A percentile compares a stretch with the other conserved stretches of the same genome.
Evolutionary conservation across 1,140 invertebrate genomes (phyloP).

Genomic region (Macrotrachela quadricornifera): DNA sequence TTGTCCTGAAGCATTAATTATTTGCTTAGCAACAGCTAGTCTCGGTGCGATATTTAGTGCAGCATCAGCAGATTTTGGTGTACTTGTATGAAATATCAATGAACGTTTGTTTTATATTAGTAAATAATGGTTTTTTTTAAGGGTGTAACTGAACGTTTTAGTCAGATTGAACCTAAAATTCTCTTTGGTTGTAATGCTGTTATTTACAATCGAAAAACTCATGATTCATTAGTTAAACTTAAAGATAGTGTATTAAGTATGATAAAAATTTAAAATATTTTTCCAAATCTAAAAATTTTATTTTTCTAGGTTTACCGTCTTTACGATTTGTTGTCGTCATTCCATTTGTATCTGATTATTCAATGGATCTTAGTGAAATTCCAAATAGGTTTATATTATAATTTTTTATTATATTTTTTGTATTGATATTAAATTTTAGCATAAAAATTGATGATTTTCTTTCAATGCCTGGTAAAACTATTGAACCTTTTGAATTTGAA

Average conservation of each 20-base stretch:
- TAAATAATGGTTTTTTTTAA: slow-evolving; percentile 10
- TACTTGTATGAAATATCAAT: slow-evolving; percentile 25
- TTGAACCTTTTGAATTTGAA: slow-evolving; percentile 28
- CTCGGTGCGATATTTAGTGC: slow-evolving; percentile 39
- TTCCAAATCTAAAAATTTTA: neutral
- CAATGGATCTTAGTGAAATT: slow-evolving; percentile 19
- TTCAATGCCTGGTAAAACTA: slow-evolving; percentile 11
- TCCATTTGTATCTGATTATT: slow-evolving; percentile 20
- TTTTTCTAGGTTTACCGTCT: slow-evolving; percentile 25
- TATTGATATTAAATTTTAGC: neutral
- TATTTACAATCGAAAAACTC: slow-evolving; percentile 37
- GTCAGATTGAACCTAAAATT: slow-evolving; percentile 35
- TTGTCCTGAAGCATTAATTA: slow-evolving; percentile 31
- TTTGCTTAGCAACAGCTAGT: slow-evolving; percentile 35
- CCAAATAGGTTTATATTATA: slow-evolving; percentile 19
- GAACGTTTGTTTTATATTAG: neutral
- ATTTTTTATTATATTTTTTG: neutral
- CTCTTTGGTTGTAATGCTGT: slow-evolving; percentile 36
- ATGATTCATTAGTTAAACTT: slow-evolving; percentile 34
- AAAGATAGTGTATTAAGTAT: slow-evolving; percentile 30
- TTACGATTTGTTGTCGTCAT: slow-evolving; percentile 34
- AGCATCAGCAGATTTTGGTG: slow-evolving; percentile 39
- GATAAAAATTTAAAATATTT: neutral
- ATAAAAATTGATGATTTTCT: slow-evolving; percentile 4
- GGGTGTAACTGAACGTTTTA: slow-evolving; percentile 33